phyloP scores from a whole-genome alignment of 2,797 vertebrate genomes.

The Malacoraja senta region DNA sequence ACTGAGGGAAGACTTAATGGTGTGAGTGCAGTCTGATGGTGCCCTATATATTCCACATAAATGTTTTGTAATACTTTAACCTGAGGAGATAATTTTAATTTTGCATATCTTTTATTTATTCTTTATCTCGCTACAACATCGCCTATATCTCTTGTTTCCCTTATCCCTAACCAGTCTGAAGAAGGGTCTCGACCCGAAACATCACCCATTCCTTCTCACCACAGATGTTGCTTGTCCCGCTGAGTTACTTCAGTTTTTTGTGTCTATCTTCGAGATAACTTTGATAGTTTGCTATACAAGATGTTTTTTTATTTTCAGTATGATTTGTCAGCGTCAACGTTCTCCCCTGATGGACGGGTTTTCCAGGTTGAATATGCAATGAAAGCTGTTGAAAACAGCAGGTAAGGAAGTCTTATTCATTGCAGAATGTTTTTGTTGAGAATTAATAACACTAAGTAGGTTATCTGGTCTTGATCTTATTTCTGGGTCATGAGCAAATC shows the following conservation, averaged over 20 bases:
- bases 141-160: too few relatives aligned
- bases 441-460: not conserved
- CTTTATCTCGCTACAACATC: too few relatives aligned
- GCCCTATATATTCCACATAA: not conserved
- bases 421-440: not conserved
- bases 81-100: not conserved
- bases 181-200: too few relatives aligned
- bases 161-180: too few relatives aligned
- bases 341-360: slow-evolving; percentile 91
- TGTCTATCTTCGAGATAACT: not conserved
- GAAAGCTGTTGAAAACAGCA: slow-evolving; percentile 97
- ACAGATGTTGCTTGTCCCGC: too few relatives aligned
- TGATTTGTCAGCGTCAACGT: slow-evolving; percentile 92
- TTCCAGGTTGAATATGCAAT: slow-evolving; percentile 97
- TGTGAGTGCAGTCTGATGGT: not conserved
- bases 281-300: not conserved
- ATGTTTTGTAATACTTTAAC: not conserved
- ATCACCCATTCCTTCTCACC: too few relatives aligned
- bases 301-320: slow-evolving; percentile 60
- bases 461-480: not conserved
- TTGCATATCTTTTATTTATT: too few relatives aligned
- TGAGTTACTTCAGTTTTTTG: too few relatives aligned
- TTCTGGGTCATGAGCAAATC: not conserved
- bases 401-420: slow-evolving; percentile 58
- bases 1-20: not conserved